Evolutionary conservation across 2,113 vertebrate species (phyloP), one percentile per base, ranked within the genome.

Genomic region (Chrysemys picta): DNA sequence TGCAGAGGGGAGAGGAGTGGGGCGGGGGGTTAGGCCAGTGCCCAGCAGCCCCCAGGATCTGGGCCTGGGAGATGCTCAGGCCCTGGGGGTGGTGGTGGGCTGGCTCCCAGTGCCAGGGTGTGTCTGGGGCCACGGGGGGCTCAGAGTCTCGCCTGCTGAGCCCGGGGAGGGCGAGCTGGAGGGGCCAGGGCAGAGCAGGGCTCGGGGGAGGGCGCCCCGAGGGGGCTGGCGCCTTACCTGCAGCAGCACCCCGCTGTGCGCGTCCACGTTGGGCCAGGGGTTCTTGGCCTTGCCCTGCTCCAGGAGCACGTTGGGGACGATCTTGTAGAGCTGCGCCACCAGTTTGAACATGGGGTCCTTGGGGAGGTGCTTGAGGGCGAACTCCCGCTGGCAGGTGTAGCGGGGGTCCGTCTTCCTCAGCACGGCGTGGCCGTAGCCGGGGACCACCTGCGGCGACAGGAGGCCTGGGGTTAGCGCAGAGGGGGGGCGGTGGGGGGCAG

Each of bases 271-370:
- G 97, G 99, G 99, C 99, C 99, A 99, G 42, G 99, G 99, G 97
- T 99, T 99, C 98, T 99, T 99, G 96, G 99, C 99, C 95, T 99
- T 99, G 87, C 99, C 99, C 97, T 99, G 99, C 95, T 99, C 99
- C 98, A 99, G 98, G 52, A 99, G 98, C 94, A 99, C 98, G 5
- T 98, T 98, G 96, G 99, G 99, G 8, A 99, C 99, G 9, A 99
- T 99, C 98, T 99, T 99, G 97, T 99, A 99, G 31, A 99, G 99
- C 94, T 99, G 99, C 0, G 99, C 98, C 57, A 99, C 99, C 81
- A 99, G 88, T 97, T 99, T 99, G 98, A 99, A 99, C 98, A 99
- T 97, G 85, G 99, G 99, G 96, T 99, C 99, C n/a, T 98, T 98
- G 90, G 99, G 99, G 82, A 99, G 98, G 96, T 99, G 99, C 96